Percentiles rank a stretch among this genome's conserved stretches.
phyloP scores from a whole-genome alignment of 2,113 vertebrate species.

The Irena cyanogastra region DNA sequence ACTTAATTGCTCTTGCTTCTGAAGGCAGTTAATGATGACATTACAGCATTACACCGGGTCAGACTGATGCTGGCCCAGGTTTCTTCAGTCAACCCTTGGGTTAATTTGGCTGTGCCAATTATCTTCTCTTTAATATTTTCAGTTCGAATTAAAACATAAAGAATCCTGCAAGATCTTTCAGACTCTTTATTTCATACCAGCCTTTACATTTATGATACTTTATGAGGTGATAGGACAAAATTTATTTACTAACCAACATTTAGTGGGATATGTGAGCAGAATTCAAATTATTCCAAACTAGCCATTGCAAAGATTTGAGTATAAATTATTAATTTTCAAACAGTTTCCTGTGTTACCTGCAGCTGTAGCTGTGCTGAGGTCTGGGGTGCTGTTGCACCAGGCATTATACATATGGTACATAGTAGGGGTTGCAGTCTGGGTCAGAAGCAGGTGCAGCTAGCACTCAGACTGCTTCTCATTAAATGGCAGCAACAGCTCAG shows the following conservation, averaged over 20 bases:
- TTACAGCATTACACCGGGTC: not conserved
- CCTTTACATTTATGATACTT: not conserved
- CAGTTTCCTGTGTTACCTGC: not conserved
- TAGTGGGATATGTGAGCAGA: not conserved
- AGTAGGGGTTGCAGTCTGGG: not conserved
- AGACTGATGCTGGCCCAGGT: not conserved
- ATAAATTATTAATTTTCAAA: not conserved
- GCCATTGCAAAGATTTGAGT: not conserved
- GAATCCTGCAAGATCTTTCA: not conserved
- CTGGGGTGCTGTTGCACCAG: not conserved
- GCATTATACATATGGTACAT: rapidly evolving
- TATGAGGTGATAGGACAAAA: not conserved
- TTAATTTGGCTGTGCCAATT: not conserved
- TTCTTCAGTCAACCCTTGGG: not conserved
- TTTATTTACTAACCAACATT: not conserved
- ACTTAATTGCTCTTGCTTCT: not conserved
- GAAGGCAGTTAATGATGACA: not conserved
- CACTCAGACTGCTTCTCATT: not conserved
- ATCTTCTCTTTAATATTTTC: not conserved
- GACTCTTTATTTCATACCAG: not conserved
- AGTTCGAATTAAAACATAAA: not conserved
- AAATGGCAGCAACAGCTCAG: not conserved
- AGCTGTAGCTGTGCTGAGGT: not conserved
- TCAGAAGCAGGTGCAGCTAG: not conserved
- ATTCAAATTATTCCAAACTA: not conserved